A percentile compares a stretch with the other conserved stretches of the same genome.
phyloP scores from a whole-genome alignment of 2,888 invertebrate genomes.

The Aromia moschata region DNA sequence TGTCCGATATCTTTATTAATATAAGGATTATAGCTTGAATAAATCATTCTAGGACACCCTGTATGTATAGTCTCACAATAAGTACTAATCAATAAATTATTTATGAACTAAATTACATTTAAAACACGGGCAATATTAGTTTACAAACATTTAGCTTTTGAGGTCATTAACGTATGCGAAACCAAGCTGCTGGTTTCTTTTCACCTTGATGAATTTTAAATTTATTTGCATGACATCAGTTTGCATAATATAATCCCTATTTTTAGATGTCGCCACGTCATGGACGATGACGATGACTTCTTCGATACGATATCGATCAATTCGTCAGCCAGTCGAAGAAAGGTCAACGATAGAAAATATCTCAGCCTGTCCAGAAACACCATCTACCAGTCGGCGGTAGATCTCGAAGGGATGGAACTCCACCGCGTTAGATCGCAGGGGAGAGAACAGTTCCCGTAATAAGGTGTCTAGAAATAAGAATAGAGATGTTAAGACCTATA shows the following conservation, averaged over 20 bases:
- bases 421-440: conserved; percentile 46
- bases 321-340: conserved; percentile 52
- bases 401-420: conserved; percentile 61
- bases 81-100: too few species aligned
- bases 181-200: too few species aligned
- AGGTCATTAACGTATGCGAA: too few species aligned
- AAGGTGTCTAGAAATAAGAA: conserved; percentile 67
- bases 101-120: too few species aligned
- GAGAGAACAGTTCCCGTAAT: conserved; percentile 46
- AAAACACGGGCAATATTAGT: too few species aligned
- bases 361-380: conserved; percentile 68
- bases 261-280: conserved; percentile 41
- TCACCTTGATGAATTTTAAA: conserved; percentile 11
- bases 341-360: conserved; percentile 53
- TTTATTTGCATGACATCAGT: not conserved
- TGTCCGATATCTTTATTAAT: too few species aligned
- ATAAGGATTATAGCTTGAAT: too few species aligned
- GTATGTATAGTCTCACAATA: too few species aligned
- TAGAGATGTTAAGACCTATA: conserved; percentile 65
- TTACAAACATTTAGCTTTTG: too few species aligned
- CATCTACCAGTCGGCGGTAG: conserved; percentile 69
- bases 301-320: conserved; percentile 61
- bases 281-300: conserved; percentile 59
- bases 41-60: too few species aligned
- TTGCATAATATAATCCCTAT: conserved; percentile 10